phyloP scores from a whole-genome alignment of 2,797 vertebrate species.

The Rallus crepitans region DNA sequence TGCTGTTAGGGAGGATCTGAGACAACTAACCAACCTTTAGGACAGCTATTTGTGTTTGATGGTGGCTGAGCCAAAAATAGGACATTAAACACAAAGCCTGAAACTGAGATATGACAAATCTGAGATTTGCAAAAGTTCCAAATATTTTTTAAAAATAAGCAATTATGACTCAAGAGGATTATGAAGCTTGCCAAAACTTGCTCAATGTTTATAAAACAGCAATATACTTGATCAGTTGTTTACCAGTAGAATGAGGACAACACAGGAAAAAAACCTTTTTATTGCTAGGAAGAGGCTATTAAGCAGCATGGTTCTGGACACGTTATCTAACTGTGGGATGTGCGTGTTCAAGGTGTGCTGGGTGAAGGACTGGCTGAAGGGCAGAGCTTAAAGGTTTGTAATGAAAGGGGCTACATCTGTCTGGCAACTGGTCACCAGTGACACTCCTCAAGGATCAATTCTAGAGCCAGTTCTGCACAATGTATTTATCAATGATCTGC shows the following conservation, averaged over 20 bases:
- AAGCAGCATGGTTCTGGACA: neutral
- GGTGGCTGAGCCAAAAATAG: neutral
- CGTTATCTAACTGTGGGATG: neutral
- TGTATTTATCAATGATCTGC: neutral
- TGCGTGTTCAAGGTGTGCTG: accelerated
- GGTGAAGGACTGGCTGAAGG: neutral
- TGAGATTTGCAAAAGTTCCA: neutral
- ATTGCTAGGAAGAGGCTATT: neutral
- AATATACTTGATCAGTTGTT: neutral
- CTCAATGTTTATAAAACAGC: neutral
- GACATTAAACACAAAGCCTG: neutral
- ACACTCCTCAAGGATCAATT: neutral
- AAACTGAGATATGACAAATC: neutral
- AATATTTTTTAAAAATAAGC: neutral
- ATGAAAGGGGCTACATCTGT: neutral
- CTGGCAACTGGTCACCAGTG: neutral
- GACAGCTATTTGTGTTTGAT: neutral
- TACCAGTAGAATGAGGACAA: neutral
- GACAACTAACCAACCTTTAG: neutral
- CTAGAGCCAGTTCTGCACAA: neutral
- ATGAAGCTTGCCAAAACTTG: neutral
- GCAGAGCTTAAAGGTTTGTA: neutral
- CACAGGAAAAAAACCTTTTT: neutral
- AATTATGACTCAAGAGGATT: neutral
- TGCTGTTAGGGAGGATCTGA: neutral